Evolutionary conservation across 1,140 invertebrate species (phyloP).

Genomic region (Oreohelix idahoensis): DNA sequence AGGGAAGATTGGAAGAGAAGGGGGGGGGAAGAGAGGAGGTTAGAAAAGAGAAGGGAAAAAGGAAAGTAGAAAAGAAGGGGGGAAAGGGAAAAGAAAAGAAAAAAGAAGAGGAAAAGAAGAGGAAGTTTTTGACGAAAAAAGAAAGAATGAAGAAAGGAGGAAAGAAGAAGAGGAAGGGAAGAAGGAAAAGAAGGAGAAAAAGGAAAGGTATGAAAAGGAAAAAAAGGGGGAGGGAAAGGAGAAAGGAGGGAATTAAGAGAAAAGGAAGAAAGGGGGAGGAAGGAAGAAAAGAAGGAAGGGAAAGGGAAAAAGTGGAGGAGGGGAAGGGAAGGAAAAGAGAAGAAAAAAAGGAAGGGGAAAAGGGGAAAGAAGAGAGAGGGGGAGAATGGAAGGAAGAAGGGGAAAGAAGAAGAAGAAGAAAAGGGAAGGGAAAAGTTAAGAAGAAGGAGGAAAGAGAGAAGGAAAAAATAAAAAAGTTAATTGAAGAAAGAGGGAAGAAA

Average conservation of each 20-base stretch:
- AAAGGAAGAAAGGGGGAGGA: background rate
- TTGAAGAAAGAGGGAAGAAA: background rate
- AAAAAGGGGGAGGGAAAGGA: background rate
- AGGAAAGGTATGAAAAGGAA: background rate
- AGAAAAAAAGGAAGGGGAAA: background rate
- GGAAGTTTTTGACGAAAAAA: background rate
- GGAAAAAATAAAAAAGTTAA: no score
- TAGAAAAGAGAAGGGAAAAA: no score
- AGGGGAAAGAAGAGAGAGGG: background rate
- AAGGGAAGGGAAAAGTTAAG: background rate
- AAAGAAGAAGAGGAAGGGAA: background rate
- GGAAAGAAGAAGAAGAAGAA: background rate
- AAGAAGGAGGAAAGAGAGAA: background rate
- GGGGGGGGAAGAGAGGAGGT: no score
- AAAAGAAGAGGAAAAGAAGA: background rate
- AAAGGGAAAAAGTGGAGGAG: background rate
- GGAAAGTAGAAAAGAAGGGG: background rate
- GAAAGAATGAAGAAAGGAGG: no score
- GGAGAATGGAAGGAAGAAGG: background rate
- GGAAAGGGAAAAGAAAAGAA: background rate
- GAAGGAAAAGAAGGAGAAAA: background rate
- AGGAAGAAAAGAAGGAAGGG: background rate
- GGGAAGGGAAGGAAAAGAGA: background rate
- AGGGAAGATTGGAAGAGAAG: background rate
- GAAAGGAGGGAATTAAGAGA: background rate